phyloP scores from a whole-genome alignment of 2,113 vertebrate species.

The Hippocampus comes region DNA sequence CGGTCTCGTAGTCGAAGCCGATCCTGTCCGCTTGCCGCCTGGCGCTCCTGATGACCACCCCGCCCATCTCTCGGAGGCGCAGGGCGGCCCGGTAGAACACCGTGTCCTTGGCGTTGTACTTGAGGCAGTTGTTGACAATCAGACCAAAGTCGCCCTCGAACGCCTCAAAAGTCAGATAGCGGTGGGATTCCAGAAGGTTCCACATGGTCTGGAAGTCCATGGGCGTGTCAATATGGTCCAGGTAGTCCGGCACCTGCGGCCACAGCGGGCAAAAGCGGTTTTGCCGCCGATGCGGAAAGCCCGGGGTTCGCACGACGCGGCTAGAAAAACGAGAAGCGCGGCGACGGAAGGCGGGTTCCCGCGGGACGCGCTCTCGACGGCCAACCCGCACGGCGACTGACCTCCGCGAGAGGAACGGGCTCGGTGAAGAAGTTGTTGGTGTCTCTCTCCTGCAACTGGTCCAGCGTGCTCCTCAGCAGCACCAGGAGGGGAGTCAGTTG shows the following conservation, averaged over 20 bases:
- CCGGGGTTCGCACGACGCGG: too few species aligned
- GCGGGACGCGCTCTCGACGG: too few species aligned
- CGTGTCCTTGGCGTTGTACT: conserved; percentile 98
- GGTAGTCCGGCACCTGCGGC: conserved; percentile 90
- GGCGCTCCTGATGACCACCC: conserved; percentile 82
- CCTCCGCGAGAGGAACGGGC: conserved; percentile 95
- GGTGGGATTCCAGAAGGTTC: conserved; percentile 89
- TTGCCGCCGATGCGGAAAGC: too few species aligned
- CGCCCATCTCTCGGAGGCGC: conserved; percentile 89
- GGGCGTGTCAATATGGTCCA: conserved; percentile 97
- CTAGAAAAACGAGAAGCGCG: background rate
- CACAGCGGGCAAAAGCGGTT: background rate
- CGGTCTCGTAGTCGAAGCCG: conserved; percentile 95
- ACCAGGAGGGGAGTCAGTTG: conserved; percentile 95
- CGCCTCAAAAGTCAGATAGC: conserved; percentile 91
- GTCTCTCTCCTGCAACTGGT: conserved; percentile 96
- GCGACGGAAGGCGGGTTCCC: too few species aligned
- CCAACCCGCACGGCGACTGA: conserved; percentile 41
- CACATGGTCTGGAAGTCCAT: conserved; percentile 99
- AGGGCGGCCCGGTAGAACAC: conserved; percentile 95
- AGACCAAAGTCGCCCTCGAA: conserved; percentile 96
- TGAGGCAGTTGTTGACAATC: conserved; percentile 97
- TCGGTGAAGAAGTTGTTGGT: conserved; percentile 96
- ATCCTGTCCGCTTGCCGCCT: conserved; percentile 92
- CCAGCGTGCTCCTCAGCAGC: conserved; percentile 89